Evolutionary conservation across 2,113 vertebrate species (phyloP), one percentile per base, ranked within the genome.

Genomic region (Syrrhaptes paradoxus): DNA sequence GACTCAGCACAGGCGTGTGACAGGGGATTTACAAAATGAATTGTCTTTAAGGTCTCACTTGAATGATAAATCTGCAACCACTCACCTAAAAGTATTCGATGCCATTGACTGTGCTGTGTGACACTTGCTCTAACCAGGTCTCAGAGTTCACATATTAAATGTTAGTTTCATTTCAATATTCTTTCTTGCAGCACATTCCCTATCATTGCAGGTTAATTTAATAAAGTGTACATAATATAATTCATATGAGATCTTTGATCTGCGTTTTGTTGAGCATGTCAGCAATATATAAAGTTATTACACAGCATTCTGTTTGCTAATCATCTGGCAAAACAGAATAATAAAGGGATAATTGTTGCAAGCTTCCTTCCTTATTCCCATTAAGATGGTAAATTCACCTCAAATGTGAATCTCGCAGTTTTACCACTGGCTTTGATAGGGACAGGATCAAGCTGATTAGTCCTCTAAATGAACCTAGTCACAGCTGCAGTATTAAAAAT

Each of bases 311-410:
- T 95, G 91, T 91, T 96, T 66, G 29, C 78, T 95, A 87, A 93
- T 91, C 71, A 85, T 58, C 22, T 34, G 58, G 66, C 49, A 83
- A 91, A 96, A 85, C 87, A 94, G 67, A 51, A 68, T 83, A 90
- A 86, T 91, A 91, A 80, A 74, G 93, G 46, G 48, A 55, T 91
- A 95, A 93, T 91, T 94, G 73, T 86, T 80, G 48, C 55, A 59
- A 95, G 63, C 78, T 96, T 90, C 87, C 87, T 91, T 85, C 51
- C 78, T 94, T 75, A 83, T 74, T 87, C 87, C 86, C 75, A 88
- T 67, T 76, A 86, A 61, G 67, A 55, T 59, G 57, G 67, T 67
- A 87, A 93, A 81, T 72, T 90, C 67, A 65, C 3, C 52, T 86
- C 51, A 52, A 32, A 62, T 48, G 82, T 58, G 58, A 91, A 76